phyloP scores from a whole-genome alignment of 2,797 vertebrate genomes.

The Danio kyathit region DNA sequence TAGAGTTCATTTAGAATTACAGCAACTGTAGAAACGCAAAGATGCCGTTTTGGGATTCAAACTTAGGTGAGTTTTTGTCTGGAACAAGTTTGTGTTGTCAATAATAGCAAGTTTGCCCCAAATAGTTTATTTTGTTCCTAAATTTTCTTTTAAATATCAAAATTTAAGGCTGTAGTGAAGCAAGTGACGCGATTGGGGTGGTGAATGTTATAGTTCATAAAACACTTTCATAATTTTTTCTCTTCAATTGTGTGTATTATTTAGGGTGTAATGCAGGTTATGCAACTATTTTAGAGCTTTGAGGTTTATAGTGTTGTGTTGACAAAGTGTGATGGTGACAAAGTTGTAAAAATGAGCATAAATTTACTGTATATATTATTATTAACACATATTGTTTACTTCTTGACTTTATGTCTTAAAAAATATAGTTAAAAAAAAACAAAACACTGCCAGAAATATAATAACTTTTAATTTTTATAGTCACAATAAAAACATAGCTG shows the following conservation, averaged over 20 bases:
- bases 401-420: not conserved
- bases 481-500: too few species aligned
- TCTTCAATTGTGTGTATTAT: not conserved
- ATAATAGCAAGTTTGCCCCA: not conserved
- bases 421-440: too few species aligned
- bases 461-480: too few species aligned
- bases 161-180: not conserved
- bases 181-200: not conserved
- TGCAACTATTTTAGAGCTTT: not conserved
- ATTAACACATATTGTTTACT: not conserved
- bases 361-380: not conserved
- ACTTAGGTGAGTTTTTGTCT: conserved; percentile 53
- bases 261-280: not conserved
- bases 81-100: not conserved
- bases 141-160: not conserved
- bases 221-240: not conserved
- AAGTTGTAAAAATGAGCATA: not conserved
- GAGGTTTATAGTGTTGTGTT: not conserved
- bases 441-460: too few species aligned
- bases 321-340: not conserved
- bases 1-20: conserved; percentile 20
- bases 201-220: not conserved
- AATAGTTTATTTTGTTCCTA: not conserved
- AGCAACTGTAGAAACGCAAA: conserved; percentile 28
- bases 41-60: conserved; percentile 59